A percentile compares a stretch with the other conserved stretches of the same genome.
Evolutionary conservation across 2,888 invertebrate species (phyloP).

Genomic region (Coremacera marginata): DNA sequence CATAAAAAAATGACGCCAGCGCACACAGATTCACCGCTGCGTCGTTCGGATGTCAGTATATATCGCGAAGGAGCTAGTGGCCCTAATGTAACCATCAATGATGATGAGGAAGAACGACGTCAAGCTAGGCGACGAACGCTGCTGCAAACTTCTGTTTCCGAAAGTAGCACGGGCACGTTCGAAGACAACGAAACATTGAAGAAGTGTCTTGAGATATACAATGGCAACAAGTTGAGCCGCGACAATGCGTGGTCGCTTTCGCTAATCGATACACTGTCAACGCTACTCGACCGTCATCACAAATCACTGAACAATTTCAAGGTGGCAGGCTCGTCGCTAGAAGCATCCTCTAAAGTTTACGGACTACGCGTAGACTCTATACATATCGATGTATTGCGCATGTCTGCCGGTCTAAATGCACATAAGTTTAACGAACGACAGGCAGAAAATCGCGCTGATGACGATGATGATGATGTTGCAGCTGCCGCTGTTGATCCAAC

Average conservation of each 20-base stretch:
- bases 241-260: conserved; percentile 92
- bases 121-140: conserved; percentile 65
- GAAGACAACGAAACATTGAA: conserved; percentile 78
- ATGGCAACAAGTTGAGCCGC: conserved; percentile 88
- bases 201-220: conserved; percentile 82
- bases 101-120: conserved; percentile 75
- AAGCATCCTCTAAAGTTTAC: conserved; percentile 91
- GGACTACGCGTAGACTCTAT: conserved; percentile 88
- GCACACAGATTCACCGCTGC: conserved; percentile 62
- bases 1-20: conserved; percentile 61
- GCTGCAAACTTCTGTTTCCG: conserved; percentile 44
- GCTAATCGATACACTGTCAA: conserved; percentile 87
- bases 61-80: conserved; percentile 54
- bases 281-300: conserved; percentile 80
- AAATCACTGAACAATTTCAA: conserved; percentile 79
- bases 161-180: conserved; percentile 53
- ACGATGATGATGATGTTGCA: conserved; percentile 50
- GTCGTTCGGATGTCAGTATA: conserved; percentile 62
- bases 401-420: conserved; percentile 75
- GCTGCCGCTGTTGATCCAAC: conserved; percentile 49
- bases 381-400: conserved; percentile 83
- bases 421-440: conserved; percentile 59
- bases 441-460: conserved; percentile 51
- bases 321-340: conserved; percentile 87
- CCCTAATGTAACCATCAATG: conserved; percentile 64